Percentiles rank a stretch among this genome's conserved stretches.
Evolutionary conservation across 2,888 invertebrate species (phyloP).

Genomic region (Ceramica pisi): DNA sequence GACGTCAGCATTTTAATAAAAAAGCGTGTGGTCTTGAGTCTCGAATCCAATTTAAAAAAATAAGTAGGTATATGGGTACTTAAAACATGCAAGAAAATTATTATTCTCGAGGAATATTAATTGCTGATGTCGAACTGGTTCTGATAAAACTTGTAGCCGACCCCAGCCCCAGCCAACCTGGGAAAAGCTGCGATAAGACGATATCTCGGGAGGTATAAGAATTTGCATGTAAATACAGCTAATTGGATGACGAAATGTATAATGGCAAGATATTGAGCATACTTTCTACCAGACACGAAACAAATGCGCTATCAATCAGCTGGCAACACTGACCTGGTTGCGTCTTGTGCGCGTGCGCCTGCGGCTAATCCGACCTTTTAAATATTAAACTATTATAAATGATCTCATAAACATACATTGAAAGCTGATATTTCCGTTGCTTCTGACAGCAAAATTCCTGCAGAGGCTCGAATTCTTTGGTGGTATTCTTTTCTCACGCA

Average conservation of each 20-base stretch:
- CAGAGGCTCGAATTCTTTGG: too few relatives aligned
- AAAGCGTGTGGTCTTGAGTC: conserved; percentile 13
- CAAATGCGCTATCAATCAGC: conserved; percentile 52
- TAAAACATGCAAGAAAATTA: not conserved
- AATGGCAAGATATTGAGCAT: conserved; percentile 26
- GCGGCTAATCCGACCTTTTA: conserved; percentile 26
- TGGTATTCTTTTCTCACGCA: not conserved
- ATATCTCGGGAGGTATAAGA: not conserved
- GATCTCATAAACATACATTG: not conserved
- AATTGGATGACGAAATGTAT: conserved; percentile 24
- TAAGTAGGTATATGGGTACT: not conserved
- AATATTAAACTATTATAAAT: conserved; percentile 19
- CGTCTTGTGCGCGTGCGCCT: conserved; percentile 46
- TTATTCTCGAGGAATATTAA: conserved; percentile 2
- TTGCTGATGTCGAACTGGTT: not conserved
- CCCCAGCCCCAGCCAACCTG: not conserved
- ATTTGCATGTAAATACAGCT: not conserved
- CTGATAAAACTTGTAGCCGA: not conserved
- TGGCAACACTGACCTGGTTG: conserved; percentile 62
- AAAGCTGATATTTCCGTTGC: conserved; percentile 15
- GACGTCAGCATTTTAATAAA: conserved; percentile 23
- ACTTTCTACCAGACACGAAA: conserved; percentile 48
- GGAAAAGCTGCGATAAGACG: not conserved
- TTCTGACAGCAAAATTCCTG: not conserved
- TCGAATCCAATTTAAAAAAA: not conserved